phyloP scores from a whole-genome alignment of 2,888 invertebrate species.

The Anorthoa munda region DNA sequence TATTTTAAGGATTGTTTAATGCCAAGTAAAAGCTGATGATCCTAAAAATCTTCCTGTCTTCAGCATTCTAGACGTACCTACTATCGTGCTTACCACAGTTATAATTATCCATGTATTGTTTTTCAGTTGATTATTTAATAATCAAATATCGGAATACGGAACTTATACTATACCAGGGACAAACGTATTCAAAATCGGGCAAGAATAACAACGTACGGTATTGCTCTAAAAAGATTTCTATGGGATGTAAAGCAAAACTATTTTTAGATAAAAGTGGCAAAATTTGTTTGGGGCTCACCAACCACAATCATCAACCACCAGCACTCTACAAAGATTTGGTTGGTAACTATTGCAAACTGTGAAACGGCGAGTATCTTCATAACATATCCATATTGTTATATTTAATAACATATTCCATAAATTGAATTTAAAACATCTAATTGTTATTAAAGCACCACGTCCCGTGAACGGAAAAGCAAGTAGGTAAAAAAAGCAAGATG shows the following conservation, averaged over 20 bases:
- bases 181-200: constrained; percentile 38
- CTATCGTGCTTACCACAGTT: not conserved
- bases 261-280: not conserved
- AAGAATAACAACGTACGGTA: constrained; percentile 1
- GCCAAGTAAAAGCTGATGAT: not conserved
- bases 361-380: not conserved
- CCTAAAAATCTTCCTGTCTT: not conserved
- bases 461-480: no score
- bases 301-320: constrained; percentile 33
- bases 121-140: constrained; percentile 37
- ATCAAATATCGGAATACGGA: constrained; percentile 24
- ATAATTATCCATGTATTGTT: constrained; percentile 2
- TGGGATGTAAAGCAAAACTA: constrained; percentile 30
- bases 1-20: not conserved
- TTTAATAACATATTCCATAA: no score
- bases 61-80: not conserved
- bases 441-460: no score
- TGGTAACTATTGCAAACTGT: constrained; percentile 28
- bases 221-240: constrained; percentile 28
- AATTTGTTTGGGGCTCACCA: not conserved
- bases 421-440: no score
- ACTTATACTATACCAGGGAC: constrained; percentile 27
- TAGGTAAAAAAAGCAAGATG: no score
- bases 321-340: not conserved
- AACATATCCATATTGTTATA: no score